Base-by-base conservation (phyloP, 2,113 vertebrate species). In the Poeciliopsis retropinna region DNA sequence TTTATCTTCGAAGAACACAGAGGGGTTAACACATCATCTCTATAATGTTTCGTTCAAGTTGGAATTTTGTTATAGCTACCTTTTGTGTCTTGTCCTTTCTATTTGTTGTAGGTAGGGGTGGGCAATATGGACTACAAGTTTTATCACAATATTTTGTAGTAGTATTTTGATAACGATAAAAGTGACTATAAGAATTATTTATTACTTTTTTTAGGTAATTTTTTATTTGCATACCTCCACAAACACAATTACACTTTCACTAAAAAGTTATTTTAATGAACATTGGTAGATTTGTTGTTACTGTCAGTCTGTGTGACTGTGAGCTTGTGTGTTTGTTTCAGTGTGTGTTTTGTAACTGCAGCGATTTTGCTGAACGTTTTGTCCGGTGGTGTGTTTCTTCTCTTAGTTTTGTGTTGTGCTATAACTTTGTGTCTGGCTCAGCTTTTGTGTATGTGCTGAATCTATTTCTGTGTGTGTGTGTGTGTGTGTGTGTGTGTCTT, bases 391-490 rank as follows among this genome's bases (percentile, higher is more conserved):
- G 37, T 27, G 0, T 67, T 13, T 62, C 13, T 66, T 67, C 78
- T 54, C 27, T 63, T 28, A 5, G 57, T 73, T 65, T 28, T 78
- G 57, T 83, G 3, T 70, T 54, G 64, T 57, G 63, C 12, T 47
- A 71, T 82, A 68, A 79, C 71, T 32, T 87, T 71, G 34, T 76
- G 73, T 72, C 9, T 5, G 63, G 88, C 57, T 41, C 60, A 29
- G 70, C 83, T 70, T 73, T 39, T 76, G 64, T 82, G 66, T 73
- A 39, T 76, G 68, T 81, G 66, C 75, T 89, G 80, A 80, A 32
- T 67, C 37, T 74, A 71, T n/a, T 83, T 17, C 0, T 37, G 34
- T 39, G 2, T 39, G 37, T 22, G 1, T 32, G 31, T 6, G 30
- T 31, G 30, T 17, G 1, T 1, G 5, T 51, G 34, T 39, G 37